Conservation (phyloP, 2,797 vertebrate species). For the Lates japonicus region DNA sequence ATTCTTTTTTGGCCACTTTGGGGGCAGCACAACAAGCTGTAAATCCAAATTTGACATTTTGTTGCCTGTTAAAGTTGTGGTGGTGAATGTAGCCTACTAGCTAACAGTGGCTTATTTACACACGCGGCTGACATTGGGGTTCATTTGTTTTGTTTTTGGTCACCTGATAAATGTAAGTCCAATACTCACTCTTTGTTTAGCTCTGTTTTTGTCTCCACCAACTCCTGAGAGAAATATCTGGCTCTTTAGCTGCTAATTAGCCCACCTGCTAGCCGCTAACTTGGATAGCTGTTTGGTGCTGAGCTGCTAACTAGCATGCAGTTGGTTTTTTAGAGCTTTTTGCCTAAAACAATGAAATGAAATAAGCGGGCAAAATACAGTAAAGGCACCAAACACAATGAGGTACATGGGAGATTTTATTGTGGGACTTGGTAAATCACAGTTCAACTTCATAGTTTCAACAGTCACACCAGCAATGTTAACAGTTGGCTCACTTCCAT, state of each 20-base stretch:
- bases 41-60: background rate
- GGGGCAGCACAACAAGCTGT: background rate
- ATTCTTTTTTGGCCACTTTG: background rate
- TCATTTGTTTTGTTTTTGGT: background rate
- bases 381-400: background rate
- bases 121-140: background rate
- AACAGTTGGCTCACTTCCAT: slow-evolving; percentile 41
- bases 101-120: background rate
- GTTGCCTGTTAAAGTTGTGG: background rate
- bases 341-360: no score
- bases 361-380: background rate
- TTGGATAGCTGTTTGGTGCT: background rate
- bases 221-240: background rate
- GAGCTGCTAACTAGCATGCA: background rate
- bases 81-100: background rate
- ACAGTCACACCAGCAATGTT: slow-evolving; percentile 6
- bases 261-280: background rate
- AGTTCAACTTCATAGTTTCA: background rate
- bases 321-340: background rate
- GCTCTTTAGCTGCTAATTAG: background rate
- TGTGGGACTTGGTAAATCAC: slow-evolving; percentile 36
- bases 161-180: background rate
- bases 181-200: background rate
- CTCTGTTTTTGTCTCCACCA: background rate
- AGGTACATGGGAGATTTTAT: background rate